Conservation (phyloP, 64 coral and sea anemone species). For the Stylophora pistillata region DNA sequence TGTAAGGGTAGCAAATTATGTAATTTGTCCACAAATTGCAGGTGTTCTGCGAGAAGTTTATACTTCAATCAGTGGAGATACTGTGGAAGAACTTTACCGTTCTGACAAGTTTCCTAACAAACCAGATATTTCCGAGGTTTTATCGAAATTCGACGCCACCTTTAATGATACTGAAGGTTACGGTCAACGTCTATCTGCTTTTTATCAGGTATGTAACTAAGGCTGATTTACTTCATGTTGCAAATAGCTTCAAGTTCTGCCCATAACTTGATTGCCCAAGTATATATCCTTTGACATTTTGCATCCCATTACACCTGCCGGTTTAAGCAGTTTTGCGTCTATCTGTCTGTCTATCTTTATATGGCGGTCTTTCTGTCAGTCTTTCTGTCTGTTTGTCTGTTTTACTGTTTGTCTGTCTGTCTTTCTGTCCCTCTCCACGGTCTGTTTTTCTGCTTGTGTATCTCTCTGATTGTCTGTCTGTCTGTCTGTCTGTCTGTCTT, state of each 20-base stretch:
- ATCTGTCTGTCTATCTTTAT: no score
- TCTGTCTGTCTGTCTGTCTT: background rate
- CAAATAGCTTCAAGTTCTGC: background rate
- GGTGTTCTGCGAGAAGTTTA: slow-evolving; percentile 1
- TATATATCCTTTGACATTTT: no score
- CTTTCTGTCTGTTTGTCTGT: no score
- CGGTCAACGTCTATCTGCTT: slow-evolving; percentile 6
- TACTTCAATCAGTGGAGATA: background rate
- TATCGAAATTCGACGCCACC: slow-evolving; percentile 1
- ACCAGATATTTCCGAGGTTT: background rate
- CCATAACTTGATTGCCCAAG: no score
- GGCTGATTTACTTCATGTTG: background rate
- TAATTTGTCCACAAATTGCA: background rate
- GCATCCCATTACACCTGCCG: no score
- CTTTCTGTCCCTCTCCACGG: no score
- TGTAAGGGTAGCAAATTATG: background rate
- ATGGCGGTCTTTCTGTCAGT: no score
- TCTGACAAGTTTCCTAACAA: background rate
- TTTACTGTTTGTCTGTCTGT: no score
- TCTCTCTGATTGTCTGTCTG: no score
- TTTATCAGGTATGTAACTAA: slow-evolving; percentile 1
- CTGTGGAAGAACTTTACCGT: slow-evolving; percentile 15
- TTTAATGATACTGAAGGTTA: background rate
- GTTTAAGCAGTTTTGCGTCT: no score
- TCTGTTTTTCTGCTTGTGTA: no score